phyloP scores from a whole-genome alignment of 1,140 invertebrate species.

The Aethina tumida region DNA sequence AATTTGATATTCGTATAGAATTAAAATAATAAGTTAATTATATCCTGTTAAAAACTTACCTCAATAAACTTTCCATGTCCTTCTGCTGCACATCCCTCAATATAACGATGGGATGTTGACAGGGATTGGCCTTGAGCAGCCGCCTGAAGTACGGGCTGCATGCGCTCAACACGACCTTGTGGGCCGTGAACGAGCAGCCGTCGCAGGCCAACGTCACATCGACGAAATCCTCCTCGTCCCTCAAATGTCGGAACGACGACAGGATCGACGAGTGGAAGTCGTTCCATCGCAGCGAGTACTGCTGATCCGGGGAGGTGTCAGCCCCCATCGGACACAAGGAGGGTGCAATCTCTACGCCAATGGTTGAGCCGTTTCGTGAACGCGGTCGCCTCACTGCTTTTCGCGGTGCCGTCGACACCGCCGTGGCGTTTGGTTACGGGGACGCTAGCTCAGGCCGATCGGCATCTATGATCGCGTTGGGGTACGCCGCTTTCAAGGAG shows the following conservation, averaged over 20 bases:
- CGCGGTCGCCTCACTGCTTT: not conserved
- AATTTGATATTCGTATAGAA: no score
- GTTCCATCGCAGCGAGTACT: constrained; percentile 88
- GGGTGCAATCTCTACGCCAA: constrained; percentile 36
- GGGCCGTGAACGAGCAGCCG: constrained; percentile 76
- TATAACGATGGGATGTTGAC: constrained; percentile 89
- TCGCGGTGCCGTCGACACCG: constrained; percentile 7
- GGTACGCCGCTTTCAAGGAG: no score
- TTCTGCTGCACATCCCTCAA: constrained; percentile 77
- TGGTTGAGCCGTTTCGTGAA: constrained; percentile 31
- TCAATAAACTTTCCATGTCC: constrained; percentile 82
- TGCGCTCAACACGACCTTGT: constrained; percentile 84
- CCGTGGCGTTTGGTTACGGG: constrained; percentile 2
- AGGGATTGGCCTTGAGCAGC: constrained; percentile 84
- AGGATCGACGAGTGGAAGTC: constrained; percentile 85
- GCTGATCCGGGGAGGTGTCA: constrained; percentile 61
- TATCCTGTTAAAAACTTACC: constrained; percentile 42
- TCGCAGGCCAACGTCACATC: constrained; percentile 90
- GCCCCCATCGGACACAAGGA: constrained; percentile 41
- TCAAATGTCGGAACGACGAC: constrained; percentile 73
- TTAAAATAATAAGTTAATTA: no score
- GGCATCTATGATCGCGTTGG: no score
- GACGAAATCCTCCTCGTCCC: constrained; percentile 79
- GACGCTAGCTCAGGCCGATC: not conserved
- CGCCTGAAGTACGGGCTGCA: constrained; percentile 87